Evolutionary conservation across 2,888 invertebrate genomes (phyloP).

Genomic region (Cataglyphis livida): DNA sequence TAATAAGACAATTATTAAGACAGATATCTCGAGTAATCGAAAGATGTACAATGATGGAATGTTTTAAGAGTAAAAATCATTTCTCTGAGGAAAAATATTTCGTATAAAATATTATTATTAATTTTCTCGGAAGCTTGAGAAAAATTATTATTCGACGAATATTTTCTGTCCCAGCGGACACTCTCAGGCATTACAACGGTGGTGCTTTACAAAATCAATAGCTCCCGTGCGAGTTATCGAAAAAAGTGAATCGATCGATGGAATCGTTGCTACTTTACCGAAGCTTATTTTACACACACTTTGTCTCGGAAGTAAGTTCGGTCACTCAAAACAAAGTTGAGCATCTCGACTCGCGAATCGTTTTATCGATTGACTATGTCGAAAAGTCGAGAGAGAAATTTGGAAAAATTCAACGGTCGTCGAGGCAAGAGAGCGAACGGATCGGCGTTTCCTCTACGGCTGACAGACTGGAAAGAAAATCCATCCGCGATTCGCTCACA

Average conservation of each 20-base stretch:
- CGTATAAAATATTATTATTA: conserved; percentile 1
- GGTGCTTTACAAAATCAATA: conserved; percentile 19
- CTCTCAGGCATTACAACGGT: neutral
- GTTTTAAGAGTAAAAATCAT: neutral
- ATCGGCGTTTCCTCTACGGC: conserved; percentile 33
- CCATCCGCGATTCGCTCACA: conserved; percentile 62
- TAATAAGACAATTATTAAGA: neutral
- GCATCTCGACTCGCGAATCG: neutral
- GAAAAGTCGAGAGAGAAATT: conserved; percentile 28
- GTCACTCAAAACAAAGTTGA: neutral
- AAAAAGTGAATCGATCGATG: conserved; percentile 39
- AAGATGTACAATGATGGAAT: neutral
- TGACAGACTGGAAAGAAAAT: conserved; percentile 61
- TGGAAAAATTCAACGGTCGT: conserved; percentile 16
- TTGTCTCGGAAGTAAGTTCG: conserved; percentile 23
- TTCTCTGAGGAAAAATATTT: neutral
- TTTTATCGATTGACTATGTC: neutral
- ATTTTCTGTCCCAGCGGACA: conserved; percentile 1
- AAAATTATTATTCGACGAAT: neutral
- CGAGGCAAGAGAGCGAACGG: neutral
- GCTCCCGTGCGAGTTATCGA: neutral
- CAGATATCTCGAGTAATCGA: neutral
- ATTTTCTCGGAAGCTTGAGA: neutral
- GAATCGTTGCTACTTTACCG: neutral
- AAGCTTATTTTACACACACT: conserved; percentile 4